These are phyloP conservation scores for Laupala kohalensis DNA, from an alignment of 1,140 invertebrate genomes.

Conservation along the genomic window DNA sequence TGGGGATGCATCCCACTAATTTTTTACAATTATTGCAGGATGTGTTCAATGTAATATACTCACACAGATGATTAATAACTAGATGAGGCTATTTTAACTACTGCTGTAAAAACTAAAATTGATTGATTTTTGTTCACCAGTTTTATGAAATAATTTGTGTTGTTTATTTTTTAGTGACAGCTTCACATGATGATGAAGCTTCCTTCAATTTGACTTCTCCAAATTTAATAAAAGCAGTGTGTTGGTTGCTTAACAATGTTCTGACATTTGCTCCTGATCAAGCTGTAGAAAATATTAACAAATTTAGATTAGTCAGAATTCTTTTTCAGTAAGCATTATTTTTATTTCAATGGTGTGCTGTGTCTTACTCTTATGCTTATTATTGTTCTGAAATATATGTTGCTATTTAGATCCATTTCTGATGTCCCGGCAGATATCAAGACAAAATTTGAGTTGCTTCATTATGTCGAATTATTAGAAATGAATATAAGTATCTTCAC, in stretches of 20 bases:
- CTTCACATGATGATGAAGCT: background rate
- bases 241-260: slow-evolving; percentile 31
- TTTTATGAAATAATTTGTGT: background rate
- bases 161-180: background rate
- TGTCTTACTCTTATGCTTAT: slow-evolving; percentile 2
- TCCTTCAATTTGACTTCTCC: slow-evolving; percentile 25
- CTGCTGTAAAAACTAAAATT: too few relatives aligned
- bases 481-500: slow-evolving; percentile 34
- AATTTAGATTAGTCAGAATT: slow-evolving; percentile 1
- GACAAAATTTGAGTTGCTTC: slow-evolving; percentile 15
- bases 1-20: too few relatives aligned
- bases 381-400: background rate
- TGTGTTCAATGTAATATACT: too few relatives aligned
- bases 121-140: background rate
- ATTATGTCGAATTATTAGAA: slow-evolving; percentile 33
- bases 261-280: slow-evolving; percentile 22
- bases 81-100: too few relatives aligned
- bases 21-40: too few relatives aligned
- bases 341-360: background rate
- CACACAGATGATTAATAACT: too few relatives aligned
- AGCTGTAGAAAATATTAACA: background rate
- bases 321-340: background rate
- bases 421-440: background rate
- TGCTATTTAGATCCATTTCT: background rate
- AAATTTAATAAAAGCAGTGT: slow-evolving; percentile 29